Base-by-base conservation (phyloP, 2,888 invertebrate genomes). In the Epinotia bilunana region DNA sequence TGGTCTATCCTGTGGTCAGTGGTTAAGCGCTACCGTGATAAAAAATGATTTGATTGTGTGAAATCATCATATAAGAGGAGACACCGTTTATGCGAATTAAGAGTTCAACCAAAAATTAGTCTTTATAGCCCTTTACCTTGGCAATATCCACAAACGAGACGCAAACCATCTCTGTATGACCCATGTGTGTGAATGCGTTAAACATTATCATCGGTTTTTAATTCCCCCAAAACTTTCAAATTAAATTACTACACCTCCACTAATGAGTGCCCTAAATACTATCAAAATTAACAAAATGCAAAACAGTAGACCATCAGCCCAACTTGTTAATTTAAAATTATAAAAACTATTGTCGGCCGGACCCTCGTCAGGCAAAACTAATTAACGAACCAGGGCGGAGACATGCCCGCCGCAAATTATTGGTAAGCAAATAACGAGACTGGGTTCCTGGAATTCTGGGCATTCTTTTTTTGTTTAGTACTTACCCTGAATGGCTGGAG, bases 351-450 rank as follows among this genome's bases (percentile, higher is more conserved):
- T 43, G 74, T 68, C 53, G 60, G 43, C 63, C 33, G 55, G 67
- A 81, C 82, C 82, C 81, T 81, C 78, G 81, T 82, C 82, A 80
- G 62, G 12, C n/a, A 61, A 71, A 80, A 81, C 82, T 81, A 81
- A 82, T 81, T 81, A 81, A 80, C 77, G 76, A 72, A 58, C 76
- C 68, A 61, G 57, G 58, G 46, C 73, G 70, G 76, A 58, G 78
- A 78, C 78, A 64, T 74, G 74, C 62, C 77, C 23, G 53, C 80
- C 79, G 77, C 77, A 78, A 80, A 80, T 78, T 80, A 81, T 79
- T 79, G 76, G 78, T 76, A 74, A 77, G 77, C 79, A 79, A 80
- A 73, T 68, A 73, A 62, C 75, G 39, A 20, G 53, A 23, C 23
- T 13, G 13, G 69, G 69, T 57, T 57, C 28, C 69, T 16, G 64